Conservation (phyloP, 2,888 invertebrate genomes). For the Platerodrilus igneus region DNA sequence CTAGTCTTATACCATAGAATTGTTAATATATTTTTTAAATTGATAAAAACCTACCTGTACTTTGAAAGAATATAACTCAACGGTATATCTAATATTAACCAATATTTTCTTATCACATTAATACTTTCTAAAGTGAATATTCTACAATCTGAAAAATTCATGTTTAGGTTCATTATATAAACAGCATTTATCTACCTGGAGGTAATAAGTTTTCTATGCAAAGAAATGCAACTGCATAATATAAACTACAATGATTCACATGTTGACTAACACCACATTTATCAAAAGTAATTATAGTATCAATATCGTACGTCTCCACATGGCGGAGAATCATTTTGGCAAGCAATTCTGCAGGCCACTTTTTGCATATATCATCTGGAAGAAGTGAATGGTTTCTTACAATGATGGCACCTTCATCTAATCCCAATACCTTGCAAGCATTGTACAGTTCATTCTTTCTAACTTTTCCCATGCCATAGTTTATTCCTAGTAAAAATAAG, state of each 20-base stretch:
- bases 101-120: conserved; percentile 81
- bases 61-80: conserved; percentile 73
- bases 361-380: conserved; percentile 69
- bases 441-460: conserved; percentile 77
- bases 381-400: conserved; percentile 66
- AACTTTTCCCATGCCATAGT: conserved; percentile 46
- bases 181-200: conserved; percentile 62
- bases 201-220: conserved; percentile 72
- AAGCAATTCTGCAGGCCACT: conserved; percentile 69
- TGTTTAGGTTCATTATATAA: conserved; percentile 6
- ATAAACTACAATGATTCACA: conserved; percentile 84
- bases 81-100: conserved; percentile 76
- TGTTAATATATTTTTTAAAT: conserved; percentile 13
- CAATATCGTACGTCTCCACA: conserved; percentile 70
- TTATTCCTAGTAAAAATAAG: conserved; percentile 38
- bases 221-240: conserved; percentile 74
- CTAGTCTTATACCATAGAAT: too few species aligned
- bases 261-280: conserved; percentile 89
- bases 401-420: conserved; percentile 71
- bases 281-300: conserved; percentile 91
- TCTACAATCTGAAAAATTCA: conserved; percentile 63
- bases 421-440: conserved; percentile 75
- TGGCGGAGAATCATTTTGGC: conserved; percentile 61
- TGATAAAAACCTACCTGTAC: conserved; percentile 58
- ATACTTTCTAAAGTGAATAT: conserved; percentile 82